phyloP scores from a whole-genome alignment of 2,888 invertebrate genomes.

The Agriopis marginaria region DNA sequence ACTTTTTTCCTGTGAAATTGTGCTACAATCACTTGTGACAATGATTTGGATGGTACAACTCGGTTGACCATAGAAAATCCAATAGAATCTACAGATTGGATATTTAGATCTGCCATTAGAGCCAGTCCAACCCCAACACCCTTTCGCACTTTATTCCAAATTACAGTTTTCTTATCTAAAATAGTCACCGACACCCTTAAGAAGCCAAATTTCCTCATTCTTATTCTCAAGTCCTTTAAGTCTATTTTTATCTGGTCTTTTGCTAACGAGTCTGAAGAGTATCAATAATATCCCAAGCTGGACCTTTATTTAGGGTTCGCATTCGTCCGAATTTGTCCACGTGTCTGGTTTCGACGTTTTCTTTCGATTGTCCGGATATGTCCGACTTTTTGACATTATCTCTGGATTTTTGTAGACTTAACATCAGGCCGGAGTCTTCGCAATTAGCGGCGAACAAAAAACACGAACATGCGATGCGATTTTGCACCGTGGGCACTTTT shows the following conservation, averaged over 20 bases:
- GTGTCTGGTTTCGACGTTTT: background rate
- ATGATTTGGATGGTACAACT: no score
- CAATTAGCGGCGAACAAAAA: no score
- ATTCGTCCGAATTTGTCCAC: background rate
- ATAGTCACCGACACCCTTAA: slow-evolving; percentile 5
- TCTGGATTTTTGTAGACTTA: background rate
- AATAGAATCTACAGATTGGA: slow-evolving; percentile 1
- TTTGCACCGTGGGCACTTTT: no score
- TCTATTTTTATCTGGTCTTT: background rate
- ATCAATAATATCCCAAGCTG: slow-evolving; percentile 2
- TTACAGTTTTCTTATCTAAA: slow-evolving; percentile 6
- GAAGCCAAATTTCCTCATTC: background rate
- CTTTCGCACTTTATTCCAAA: slow-evolving; percentile 11
- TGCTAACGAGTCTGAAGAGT: background rate
- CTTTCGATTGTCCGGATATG: no score
- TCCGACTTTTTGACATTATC: no score
- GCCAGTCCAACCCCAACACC: background rate
- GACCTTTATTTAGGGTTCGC: background rate
- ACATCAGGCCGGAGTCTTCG: background rate
- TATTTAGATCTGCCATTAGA: slow-evolving; percentile 7
- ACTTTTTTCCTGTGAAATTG: no score
- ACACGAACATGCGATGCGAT: no score
- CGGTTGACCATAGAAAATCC: background rate
- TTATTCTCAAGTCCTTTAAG: slow-evolving; percentile 1
- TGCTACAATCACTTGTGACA: no score